These are phyloP conservation scores for Copidosoma floridanum DNA, from an alignment of 1,140 invertebrate species.

Conservation along the genomic window DNA sequence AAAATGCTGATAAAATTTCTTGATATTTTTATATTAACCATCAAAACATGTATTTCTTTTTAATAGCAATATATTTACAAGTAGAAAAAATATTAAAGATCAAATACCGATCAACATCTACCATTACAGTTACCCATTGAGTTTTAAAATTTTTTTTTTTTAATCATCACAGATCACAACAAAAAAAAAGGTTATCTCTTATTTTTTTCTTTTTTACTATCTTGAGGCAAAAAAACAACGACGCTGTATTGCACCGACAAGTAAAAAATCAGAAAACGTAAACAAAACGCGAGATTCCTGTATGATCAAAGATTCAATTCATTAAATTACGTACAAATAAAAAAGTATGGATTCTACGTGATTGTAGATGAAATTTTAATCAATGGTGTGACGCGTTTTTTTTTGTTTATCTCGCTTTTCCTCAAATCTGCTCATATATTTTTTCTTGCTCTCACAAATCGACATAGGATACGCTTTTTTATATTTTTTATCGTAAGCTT, in stretches of 20 bases:
- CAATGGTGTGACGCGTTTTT: conserved; percentile 13
- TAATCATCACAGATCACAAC: conserved; percentile 25
- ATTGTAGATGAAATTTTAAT: conserved; percentile 18
- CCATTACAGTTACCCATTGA: conserved; percentile 24
- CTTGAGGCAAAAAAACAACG: conserved; percentile 22
- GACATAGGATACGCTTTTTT: conserved; percentile 14
- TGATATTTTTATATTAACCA: conserved; percentile 24
- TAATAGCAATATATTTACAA: conserved; percentile 27
- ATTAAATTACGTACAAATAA: conserved; percentile 43
- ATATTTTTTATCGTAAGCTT: conserved; percentile 31
- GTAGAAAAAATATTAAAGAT: conserved; percentile 30
- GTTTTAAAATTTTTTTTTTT: conserved; percentile 25
- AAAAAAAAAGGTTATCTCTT: conserved; percentile 22
- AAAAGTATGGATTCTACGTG: conserved; percentile 34
- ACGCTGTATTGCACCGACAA: conserved; percentile 23
- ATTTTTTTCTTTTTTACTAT: too few relatives aligned
- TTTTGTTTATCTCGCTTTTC: conserved; percentile 14
- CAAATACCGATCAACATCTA: conserved; percentile 24
- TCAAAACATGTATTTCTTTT: conserved; percentile 24
- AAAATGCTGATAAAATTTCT: too few relatives aligned
- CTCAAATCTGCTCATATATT: too few relatives aligned
- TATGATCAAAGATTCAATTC: conserved; percentile 31
- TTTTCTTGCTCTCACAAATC: too few relatives aligned
- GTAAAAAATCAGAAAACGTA: conserved; percentile 26
- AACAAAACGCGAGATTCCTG: conserved; percentile 30